A percentile compares a stretch with the other conserved stretches of the same genome.
Evolutionary conservation across 2,888 invertebrate species (phyloP).

Genomic region (Diarsia dahlii): DNA sequence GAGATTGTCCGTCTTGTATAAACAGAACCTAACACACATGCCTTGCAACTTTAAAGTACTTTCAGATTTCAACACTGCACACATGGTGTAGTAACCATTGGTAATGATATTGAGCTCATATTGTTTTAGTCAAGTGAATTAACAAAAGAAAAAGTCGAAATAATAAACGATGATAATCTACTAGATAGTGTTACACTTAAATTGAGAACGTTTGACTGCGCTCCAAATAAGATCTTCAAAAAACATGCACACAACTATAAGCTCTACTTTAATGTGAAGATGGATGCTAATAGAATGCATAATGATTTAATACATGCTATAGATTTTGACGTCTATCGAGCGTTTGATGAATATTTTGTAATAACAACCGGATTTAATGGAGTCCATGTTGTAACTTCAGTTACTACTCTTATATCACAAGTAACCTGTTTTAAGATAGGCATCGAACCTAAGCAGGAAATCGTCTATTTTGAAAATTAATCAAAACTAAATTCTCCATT

Average conservation of each 20-base stretch:
- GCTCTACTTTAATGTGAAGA: constrained; percentile 5
- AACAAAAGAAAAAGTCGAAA: constrained; percentile 21
- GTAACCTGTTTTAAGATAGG: constrained; percentile 48
- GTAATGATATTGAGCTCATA: constrained; percentile 40
- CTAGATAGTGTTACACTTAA: constrained; percentile 32
- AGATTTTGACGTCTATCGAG: constrained; percentile 35
- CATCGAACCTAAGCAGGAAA: constrained; percentile 57
- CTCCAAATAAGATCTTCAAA: constrained; percentile 19
- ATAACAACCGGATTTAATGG: constrained; percentile 51
- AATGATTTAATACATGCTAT: constrained; percentile 15
- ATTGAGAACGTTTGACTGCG: constrained; percentile 24
- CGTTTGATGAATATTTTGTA: constrained; percentile 53
- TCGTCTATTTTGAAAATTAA: constrained; percentile 44
- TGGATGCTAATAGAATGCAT: constrained; percentile 21
- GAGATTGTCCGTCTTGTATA: constrained; percentile 5
- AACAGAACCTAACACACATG: constrained; percentile 18
- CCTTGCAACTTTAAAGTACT: constrained; percentile 40
- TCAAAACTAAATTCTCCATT: constrained; percentile 40
- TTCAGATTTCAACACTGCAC: constrained; percentile 45
- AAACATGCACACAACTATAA: background rate
- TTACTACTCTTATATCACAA: constrained; percentile 63
- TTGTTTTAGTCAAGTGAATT: constrained; percentile 37
- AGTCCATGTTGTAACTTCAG: constrained; percentile 57
- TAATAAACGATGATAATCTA: constrained; percentile 26
- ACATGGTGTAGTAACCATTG: constrained; percentile 28